Evolutionary conservation across 2,888 invertebrate genomes (phyloP), one percentile per base, ranked within the genome.

Genomic region (Agriopis marginaria): DNA sequence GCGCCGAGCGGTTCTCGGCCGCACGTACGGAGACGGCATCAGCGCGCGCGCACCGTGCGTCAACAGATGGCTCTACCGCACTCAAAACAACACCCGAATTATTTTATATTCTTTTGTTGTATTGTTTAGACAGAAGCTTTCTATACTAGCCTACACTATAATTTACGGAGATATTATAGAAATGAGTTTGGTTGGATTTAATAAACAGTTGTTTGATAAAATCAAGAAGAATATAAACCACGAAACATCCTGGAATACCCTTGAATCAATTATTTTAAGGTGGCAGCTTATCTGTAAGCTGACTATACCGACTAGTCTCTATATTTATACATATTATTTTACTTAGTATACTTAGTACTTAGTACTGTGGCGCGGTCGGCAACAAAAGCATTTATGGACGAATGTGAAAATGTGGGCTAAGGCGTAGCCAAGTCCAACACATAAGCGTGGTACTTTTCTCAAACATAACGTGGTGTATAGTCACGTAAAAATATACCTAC

Each of bases 101-200:
- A 81, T 84, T 85, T 78, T 82, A 78, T 79, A 82, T 86, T 86
- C 82, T 80, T 83, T 84, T 85, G 82, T 85, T 85, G 80, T 86
- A 83, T 84, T 86, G 84, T 88, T 88, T 88, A 85, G 86, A 88
- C 88, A 87, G 89, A 84, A 88, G 89, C 89, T 85, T 88, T 89
- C 83, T 85, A 84, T 84, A 80, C 42, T 42, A 45, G 78, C 75
- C 79, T 78, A 79, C 81, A 79, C 82, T 84, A 77, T 85, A 84
- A 87, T 87, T 87, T 88, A 80, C 70, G 72, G 75, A 77, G 74
- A 53, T 63, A 64, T 64, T 56, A 45, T 14, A 47, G 17, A 53
- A 66, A 62, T 61, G 56, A 54, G 12, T 67, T 56, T 63, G 60
- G 23, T 63, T 14, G 44, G 44, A 14, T 66, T 61, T 55, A 47